These are phyloP conservation scores for Serrognathus titanus DNA, from an alignment of 2,888 invertebrate species.

Conservation along the genomic window DNA sequence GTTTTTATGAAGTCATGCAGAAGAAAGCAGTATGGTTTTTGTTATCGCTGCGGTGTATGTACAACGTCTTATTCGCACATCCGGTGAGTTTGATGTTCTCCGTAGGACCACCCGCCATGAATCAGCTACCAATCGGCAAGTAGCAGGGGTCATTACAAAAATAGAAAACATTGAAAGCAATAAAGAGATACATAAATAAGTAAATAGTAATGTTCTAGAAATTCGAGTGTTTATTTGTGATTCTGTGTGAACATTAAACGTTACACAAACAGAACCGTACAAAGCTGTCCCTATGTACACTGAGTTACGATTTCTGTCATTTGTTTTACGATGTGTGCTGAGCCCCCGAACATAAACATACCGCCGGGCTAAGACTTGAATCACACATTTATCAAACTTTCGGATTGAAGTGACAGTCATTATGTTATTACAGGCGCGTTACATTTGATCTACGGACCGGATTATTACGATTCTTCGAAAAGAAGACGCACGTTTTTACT, in stretches of 20 bases:
- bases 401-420: slow-evolving; percentile 47
- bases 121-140: slow-evolving; percentile 16
- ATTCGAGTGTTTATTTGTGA: slow-evolving; percentile 49
- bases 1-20: background rate
- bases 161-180: slow-evolving; percentile 45
- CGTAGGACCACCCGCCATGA: slow-evolving; percentile 36
- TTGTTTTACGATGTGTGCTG: slow-evolving; percentile 16
- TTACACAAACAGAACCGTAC: slow-evolving; percentile 36
- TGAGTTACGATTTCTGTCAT: slow-evolving; percentile 21
- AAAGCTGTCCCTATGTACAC: slow-evolving; percentile 24
- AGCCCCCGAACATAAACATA: slow-evolving; percentile 8
- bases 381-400: slow-evolving; percentile 39
- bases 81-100: slow-evolving; percentile 34
- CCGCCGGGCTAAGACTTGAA: slow-evolving; percentile 16
- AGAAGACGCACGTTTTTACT: slow-evolving; percentile 32
- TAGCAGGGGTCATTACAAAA: slow-evolving; percentile 32
- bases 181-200: slow-evolving; percentile 47
- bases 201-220: slow-evolving; percentile 49
- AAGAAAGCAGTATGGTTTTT: too few relatives aligned
- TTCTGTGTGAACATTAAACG: slow-evolving; percentile 42
- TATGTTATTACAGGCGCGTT: slow-evolving; percentile 48
- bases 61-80: slow-evolving; percentile 29
- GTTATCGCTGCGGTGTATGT: too few relatives aligned
- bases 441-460: slow-evolving; percentile 44
- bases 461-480: slow-evolving; percentile 34